Evolutionary conservation across 1,140 invertebrate genomes (phyloP).

Genomic region (Cotesia glomerata): DNA sequence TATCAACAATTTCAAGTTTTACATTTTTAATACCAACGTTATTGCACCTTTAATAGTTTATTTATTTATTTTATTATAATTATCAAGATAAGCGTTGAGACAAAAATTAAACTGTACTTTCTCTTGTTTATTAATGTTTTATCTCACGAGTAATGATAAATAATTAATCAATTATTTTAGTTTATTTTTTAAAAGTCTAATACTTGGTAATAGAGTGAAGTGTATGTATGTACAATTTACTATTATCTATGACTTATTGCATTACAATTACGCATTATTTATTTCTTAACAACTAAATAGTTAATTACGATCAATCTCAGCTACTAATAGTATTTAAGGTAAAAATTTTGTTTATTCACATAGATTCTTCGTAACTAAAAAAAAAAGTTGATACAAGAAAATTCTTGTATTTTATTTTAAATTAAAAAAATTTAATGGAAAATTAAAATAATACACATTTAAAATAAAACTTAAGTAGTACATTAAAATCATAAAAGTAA

Average conservation of each 20-base stretch:
- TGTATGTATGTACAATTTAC: slow-evolving; percentile 32
- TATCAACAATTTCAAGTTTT: too few relatives aligned
- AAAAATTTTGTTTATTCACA: too few relatives aligned
- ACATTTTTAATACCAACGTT: not conserved
- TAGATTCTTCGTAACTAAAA: too few relatives aligned
- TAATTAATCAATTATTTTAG: not conserved
- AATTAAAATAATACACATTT: not conserved
- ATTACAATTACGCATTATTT: slow-evolving; percentile 17
- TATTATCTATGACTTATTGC: slow-evolving; percentile 27
- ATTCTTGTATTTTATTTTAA: not conserved
- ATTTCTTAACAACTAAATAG: not conserved
- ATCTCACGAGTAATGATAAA: not conserved
- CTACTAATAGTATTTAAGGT: not conserved
- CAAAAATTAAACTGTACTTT: not conserved
- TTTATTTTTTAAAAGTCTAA: slow-evolving; percentile 11
- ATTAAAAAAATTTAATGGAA: not conserved
- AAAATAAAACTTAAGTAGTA: not conserved
- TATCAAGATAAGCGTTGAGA: not conserved
- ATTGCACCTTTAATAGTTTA: not conserved
- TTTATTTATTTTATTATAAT: not conserved
- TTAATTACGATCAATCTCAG: slow-evolving; percentile 9
- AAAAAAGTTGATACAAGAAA: too few relatives aligned
- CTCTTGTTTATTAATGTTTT: not conserved
- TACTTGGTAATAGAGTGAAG: slow-evolving; percentile 28
- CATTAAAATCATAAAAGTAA: not conserved